These are phyloP conservation scores for Arenicola marina DNA, from an alignment of 2,888 invertebrate genomes.

Conservation along the genomic window DNA sequence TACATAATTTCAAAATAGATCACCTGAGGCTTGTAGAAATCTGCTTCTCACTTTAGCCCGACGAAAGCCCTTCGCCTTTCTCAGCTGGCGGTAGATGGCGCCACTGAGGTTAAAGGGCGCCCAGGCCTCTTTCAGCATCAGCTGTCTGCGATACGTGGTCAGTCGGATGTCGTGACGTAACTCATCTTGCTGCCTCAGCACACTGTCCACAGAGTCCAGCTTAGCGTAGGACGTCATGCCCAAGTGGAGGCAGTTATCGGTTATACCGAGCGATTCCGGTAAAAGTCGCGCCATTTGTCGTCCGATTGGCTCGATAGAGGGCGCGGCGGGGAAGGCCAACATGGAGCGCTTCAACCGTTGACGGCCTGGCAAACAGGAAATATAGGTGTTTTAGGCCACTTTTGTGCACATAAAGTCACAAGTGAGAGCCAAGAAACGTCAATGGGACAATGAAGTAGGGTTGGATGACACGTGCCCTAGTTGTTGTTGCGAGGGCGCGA, in stretches of 20 bases:
- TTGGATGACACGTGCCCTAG: too few relatives aligned
- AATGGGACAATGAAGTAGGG: too few relatives aligned
- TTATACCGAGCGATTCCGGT: constrained; percentile 14
- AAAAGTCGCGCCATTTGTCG: constrained; percentile 8
- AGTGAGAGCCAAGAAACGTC: not conserved
- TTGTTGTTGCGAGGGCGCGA: too few relatives aligned
- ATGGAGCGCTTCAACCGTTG: constrained; percentile 48
- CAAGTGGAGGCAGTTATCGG: constrained; percentile 5
- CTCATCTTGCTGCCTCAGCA: not conserved
- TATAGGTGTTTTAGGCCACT: too few relatives aligned
- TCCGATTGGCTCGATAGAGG: constrained; percentile 31
- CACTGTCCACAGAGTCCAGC: not conserved
- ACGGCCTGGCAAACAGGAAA: constrained; percentile 22
- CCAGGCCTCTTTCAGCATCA: not conserved
- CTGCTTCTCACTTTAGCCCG: too few relatives aligned
- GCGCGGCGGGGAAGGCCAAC: constrained; percentile 51
- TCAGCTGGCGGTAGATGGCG: not conserved
- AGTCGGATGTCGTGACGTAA: not conserved
- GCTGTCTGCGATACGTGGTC: not conserved
- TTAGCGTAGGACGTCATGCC: constrained; percentile 3
- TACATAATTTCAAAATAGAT: too few relatives aligned
- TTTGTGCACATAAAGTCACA: too few relatives aligned
- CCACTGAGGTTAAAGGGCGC: not conserved
- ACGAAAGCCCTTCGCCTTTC: too few relatives aligned
- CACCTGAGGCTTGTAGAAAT: too few relatives aligned